These are phyloP conservation scores for Caiman crocodilus DNA, from an alignment of 2,797 vertebrate genomes.

Conservation along the genomic window DNA sequence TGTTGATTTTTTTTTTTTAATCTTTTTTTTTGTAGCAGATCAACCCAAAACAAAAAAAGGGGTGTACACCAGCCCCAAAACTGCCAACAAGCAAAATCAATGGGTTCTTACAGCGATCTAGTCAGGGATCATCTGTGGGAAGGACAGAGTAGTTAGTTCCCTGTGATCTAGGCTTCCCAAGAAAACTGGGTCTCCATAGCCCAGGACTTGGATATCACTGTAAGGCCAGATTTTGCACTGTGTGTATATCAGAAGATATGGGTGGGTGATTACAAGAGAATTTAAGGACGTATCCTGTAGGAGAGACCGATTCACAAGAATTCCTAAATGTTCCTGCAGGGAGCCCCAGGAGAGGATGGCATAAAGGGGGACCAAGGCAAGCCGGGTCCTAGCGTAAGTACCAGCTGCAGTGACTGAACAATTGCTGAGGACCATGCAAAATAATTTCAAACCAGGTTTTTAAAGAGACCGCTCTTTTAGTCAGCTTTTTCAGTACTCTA, in stretches of 20 bases:
- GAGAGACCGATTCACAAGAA: background rate
- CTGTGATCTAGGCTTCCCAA: background rate
- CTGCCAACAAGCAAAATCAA: background rate
- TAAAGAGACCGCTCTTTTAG: background rate
- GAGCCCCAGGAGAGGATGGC: constrained; percentile 80
- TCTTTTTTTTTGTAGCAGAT: too few relatives aligned
- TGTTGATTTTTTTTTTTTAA: background rate
- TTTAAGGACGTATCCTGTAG: fast-evolving
- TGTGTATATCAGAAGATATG: background rate
- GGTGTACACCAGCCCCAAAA: background rate
- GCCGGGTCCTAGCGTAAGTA: constrained; percentile 81
- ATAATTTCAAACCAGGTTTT: background rate
- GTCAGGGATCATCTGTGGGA: background rate
- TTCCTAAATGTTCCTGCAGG: constrained; percentile 73
- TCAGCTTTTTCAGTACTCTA: background rate
- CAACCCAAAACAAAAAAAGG: background rate
- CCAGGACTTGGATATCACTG: too few relatives aligned
- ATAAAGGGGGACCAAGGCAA: constrained; percentile 84
- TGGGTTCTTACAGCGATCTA: background rate
- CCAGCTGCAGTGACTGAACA: fast-evolving
- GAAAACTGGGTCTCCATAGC: background rate
- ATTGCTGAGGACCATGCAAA: background rate
- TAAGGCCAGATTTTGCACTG: too few relatives aligned
- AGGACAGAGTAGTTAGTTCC: background rate
- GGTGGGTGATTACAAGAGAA: background rate